A percentile compares a stretch with the other conserved stretches of the same genome.
phyloP scores from a whole-genome alignment of 2,888 invertebrate genomes.

The Tenthredo notha region DNA sequence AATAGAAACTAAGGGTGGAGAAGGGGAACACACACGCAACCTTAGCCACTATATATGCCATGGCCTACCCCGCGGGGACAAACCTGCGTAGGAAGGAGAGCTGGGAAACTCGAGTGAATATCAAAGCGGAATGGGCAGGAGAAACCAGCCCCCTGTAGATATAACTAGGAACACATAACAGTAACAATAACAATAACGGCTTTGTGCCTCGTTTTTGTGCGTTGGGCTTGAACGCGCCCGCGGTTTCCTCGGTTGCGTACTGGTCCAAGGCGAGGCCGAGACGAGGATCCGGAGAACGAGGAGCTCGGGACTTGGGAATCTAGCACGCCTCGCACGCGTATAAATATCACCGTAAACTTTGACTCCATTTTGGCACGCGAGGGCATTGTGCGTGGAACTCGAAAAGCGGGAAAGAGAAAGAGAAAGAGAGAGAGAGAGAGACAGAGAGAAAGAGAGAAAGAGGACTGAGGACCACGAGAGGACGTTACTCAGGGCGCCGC shows the following conservation, averaged over 20 bases:
- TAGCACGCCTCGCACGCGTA: conserved; percentile 43
- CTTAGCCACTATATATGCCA: background rate
- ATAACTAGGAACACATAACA: conserved; percentile 50
- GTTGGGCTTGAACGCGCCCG: conserved; percentile 38
- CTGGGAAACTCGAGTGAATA: conserved; percentile 46
- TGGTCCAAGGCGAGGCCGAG: background rate
- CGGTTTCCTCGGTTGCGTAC: background rate
- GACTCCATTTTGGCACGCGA: conserved; percentile 52
- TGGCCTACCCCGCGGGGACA: conserved; percentile 30
- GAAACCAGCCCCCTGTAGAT: conserved; percentile 23
- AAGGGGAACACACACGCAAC: background rate
- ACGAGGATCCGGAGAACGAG: conserved; percentile 23
- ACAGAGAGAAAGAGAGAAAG: background rate
- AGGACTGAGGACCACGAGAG: conserved; percentile 47
- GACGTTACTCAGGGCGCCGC: conserved; percentile 50
- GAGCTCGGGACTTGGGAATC: conserved; percentile 25
- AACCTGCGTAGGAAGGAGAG: background rate
- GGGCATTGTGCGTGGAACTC: conserved; percentile 44
- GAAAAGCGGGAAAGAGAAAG: background rate
- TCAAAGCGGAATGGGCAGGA: conserved; percentile 39
- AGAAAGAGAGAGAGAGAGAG: background rate
- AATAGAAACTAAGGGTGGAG: background rate
- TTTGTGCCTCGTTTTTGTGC: conserved; percentile 51
- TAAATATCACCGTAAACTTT: conserved; percentile 51
- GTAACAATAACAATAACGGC: conserved; percentile 51